Conservation (phyloP, 2,797 vertebrate species). For the Apogon hyalosoma region DNA sequence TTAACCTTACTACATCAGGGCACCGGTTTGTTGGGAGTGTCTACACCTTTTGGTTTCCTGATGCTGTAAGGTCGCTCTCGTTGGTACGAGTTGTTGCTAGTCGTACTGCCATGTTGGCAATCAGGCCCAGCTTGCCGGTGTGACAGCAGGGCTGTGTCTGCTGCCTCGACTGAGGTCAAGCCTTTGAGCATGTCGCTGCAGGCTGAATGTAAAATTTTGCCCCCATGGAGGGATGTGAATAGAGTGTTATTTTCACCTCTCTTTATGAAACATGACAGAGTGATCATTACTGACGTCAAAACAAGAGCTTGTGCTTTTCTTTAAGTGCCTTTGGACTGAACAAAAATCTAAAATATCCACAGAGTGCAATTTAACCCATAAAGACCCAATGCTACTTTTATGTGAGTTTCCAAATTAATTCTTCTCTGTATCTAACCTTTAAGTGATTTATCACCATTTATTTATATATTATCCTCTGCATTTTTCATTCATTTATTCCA, state of each 20-base stretch:
- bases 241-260: slow-evolving; percentile 15
- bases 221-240: slow-evolving; percentile 28
- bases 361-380: neutral
- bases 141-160: slow-evolving; percentile 48
- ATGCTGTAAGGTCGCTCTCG: slow-evolving; percentile 44
- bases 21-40: neutral
- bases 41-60: slow-evolving; percentile 31
- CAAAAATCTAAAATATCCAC: slow-evolving; percentile 2
- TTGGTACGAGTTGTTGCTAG: slow-evolving; percentile 40
- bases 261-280: slow-evolving; percentile 29
- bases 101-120: slow-evolving; percentile 58
- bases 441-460: no score
- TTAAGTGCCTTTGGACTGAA: slow-evolving; percentile 2
- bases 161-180: slow-evolving; percentile 51
- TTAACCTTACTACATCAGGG: slow-evolving; percentile 10
- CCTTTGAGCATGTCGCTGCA: slow-evolving; percentile 42
- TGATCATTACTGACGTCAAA: neutral
- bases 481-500: no score
- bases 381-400: no score
- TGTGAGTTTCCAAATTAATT: no score
- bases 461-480: no score
- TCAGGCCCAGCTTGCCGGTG: slow-evolving; percentile 41
- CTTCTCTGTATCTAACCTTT: no score
- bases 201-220: slow-evolving; percentile 49
- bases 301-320: slow-evolving; percentile 7